A percentile compares a stretch with the other conserved stretches of the same genome.
These are phyloP conservation scores for Pararge aegeria DNA, from an alignment of 1,140 invertebrate genomes.

Conservation along the genomic window DNA sequence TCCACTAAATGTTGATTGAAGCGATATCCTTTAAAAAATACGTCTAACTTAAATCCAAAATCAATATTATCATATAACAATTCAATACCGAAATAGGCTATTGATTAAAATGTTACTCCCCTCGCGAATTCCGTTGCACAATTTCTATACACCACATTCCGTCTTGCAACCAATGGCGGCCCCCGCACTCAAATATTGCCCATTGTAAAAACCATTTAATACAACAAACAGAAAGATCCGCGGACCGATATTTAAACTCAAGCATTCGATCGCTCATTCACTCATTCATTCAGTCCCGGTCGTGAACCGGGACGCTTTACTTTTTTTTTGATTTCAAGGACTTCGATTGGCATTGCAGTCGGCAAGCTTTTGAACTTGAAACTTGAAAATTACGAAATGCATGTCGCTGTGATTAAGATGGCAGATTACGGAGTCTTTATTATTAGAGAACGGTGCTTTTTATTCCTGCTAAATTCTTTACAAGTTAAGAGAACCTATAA, in stretches of 20 bases:
- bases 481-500: constrained; percentile 19
- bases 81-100: constrained; percentile 32
- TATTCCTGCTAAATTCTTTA: constrained; percentile 31
- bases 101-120: constrained; percentile 42
- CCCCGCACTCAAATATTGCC: constrained; percentile 51
- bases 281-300: constrained; percentile 56
- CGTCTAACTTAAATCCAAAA: constrained; percentile 14
- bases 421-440: constrained; percentile 49
- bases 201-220: constrained; percentile 64
- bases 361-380: constrained; percentile 64
- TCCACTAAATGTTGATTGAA: not conserved
- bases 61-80: constrained; percentile 47
- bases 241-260: constrained; percentile 61
- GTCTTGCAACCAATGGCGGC: constrained; percentile 33
- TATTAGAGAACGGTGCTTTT: constrained; percentile 23
- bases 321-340: constrained; percentile 56
- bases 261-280: constrained; percentile 52
- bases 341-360: constrained; percentile 71
- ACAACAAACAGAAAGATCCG: constrained; percentile 71
- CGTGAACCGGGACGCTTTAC: constrained; percentile 39
- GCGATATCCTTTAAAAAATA: not conserved
- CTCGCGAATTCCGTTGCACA: constrained; percentile 40
- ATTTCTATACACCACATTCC: constrained; percentile 56
- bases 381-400: constrained; percentile 51
- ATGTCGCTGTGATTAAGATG: constrained; percentile 25